Conservation (phyloP, 1,140 invertebrate genomes). For the Drosophila orena region DNA sequence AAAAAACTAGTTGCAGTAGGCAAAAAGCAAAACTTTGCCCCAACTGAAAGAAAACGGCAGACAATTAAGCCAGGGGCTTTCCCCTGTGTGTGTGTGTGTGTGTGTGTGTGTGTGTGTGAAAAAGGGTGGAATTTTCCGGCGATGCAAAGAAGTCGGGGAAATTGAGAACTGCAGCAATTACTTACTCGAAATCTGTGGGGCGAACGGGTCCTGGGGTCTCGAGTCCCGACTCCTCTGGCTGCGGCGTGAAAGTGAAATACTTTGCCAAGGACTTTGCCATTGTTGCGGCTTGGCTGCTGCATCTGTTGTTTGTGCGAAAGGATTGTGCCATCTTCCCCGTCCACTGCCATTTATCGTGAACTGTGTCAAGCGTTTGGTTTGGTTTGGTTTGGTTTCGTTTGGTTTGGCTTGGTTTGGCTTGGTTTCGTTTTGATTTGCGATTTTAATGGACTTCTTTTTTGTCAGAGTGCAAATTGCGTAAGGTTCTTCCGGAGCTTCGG, state of each 20-base stretch:
- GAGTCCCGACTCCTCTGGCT: conserved; percentile 66
- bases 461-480: conserved; percentile 15
- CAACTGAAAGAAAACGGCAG: conserved; percentile 70
- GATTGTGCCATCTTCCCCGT: conserved; percentile 37
- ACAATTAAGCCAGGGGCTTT: conserved; percentile 64
- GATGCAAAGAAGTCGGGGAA: conserved; percentile 14
- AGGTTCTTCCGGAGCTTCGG: conserved; percentile 24
- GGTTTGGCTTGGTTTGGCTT: conserved; percentile 37
- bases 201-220: conserved; percentile 37
- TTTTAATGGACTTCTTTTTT: conserved; percentile 37
- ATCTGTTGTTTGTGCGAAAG: conserved; percentile 58
- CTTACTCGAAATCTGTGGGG: conserved; percentile 73
- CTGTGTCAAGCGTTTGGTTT: conserved; percentile 66
- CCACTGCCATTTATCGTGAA: conserved; percentile 20
- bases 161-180: conserved; percentile 78
- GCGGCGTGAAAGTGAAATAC: conserved; percentile 80
- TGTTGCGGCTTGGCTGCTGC: conserved; percentile 66
- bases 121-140: conserved; percentile 6
- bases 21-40: conserved; percentile 34
- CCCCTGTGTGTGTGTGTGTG: neutral
- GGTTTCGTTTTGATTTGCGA: conserved; percentile 55
- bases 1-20: conserved; percentile 38
- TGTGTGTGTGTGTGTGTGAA: neutral
- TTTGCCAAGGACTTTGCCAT: conserved; percentile 74
- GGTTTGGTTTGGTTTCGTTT: conserved; percentile 39